These are phyloP conservation scores for Porites rus DNA, from an alignment of 92 coral and sea anemone species.

Conservation along the genomic window DNA sequence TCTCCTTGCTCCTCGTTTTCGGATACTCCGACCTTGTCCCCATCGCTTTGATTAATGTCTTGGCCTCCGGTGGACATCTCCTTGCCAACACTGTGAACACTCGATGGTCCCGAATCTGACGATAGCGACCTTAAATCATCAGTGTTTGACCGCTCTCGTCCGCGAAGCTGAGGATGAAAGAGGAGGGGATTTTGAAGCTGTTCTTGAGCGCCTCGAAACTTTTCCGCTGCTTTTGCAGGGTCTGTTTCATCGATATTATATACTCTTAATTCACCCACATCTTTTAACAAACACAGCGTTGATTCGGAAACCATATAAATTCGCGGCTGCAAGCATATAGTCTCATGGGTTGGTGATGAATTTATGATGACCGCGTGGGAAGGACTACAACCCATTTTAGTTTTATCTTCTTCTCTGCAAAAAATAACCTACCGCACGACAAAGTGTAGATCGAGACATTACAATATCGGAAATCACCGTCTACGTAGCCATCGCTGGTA, in stretches of 20 bases:
- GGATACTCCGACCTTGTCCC: constrained; percentile 4
- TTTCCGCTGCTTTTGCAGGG: constrained; percentile 67
- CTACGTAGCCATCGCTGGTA: neutral
- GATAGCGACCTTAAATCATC: constrained; percentile 15
- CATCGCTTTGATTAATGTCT: neutral
- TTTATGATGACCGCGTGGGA: constrained; percentile 90
- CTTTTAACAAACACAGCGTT: constrained; percentile 85
- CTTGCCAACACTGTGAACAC: neutral
- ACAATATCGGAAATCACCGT: neutral
- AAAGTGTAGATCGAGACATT: neutral
- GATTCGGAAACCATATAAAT: constrained; percentile 96
- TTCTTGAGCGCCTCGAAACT: constrained; percentile 70
- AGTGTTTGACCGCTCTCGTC: constrained; percentile 20
- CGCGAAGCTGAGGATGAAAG: constrained; percentile 71
- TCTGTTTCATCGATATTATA: constrained; percentile 87
- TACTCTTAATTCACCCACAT: constrained; percentile 89
- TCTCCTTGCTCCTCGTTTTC: constrained; percentile 2
- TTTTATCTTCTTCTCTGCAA: neutral
- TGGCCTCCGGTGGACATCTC: neutral
- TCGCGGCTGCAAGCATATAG: constrained; percentile 88
- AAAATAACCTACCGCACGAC: neutral
- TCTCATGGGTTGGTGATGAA: constrained; percentile 64
- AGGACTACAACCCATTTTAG: constrained; percentile 93
- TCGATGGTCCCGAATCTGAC: constrained; percentile 14
- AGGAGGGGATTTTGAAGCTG: constrained; percentile 83